Evolutionary conservation across 2,113 vertebrate genomes (phyloP).

Genomic region (Ceyx melanurus): DNA sequence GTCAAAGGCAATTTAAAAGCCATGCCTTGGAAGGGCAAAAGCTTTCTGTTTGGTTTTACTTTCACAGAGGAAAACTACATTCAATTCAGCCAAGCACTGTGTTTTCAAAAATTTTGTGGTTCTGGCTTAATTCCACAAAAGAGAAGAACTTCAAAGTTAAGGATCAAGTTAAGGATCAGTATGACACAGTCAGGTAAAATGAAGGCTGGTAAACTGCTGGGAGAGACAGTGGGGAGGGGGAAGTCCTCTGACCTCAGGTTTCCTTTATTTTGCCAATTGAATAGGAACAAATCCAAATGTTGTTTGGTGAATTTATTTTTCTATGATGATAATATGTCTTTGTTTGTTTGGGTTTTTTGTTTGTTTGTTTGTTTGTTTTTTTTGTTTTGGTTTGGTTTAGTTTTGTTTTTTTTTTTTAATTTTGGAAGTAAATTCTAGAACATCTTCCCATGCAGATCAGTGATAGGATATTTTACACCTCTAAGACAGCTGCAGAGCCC

Average conservation of each 20-base stretch:
- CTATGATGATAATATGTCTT: background rate
- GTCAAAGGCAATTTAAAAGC: constrained; percentile 12
- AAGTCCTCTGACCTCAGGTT: constrained; percentile 23
- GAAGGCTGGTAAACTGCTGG: background rate
- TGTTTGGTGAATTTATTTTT: background rate
- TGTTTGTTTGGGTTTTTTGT: background rate
- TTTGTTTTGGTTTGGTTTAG: no score
- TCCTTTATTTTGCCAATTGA: constrained; percentile 19
- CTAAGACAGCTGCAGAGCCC: background rate
- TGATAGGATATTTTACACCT: background rate
- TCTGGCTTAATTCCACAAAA: constrained; percentile 26
- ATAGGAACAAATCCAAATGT: background rate
- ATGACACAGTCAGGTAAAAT: background rate
- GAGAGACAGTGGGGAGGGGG: constrained; percentile 13
- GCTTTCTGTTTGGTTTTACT: constrained; percentile 32
- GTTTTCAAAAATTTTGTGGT: constrained; percentile 44
- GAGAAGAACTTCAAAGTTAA: constrained; percentile 28
- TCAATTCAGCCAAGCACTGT: background rate
- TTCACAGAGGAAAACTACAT: background rate
- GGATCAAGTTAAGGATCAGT: background rate
- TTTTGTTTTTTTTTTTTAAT: background rate
- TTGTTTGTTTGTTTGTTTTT: no score
- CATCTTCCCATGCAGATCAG: background rate
- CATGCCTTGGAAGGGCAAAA: background rate
- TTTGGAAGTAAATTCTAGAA: background rate